These are phyloP conservation scores for Julus scandinavius DNA, from an alignment of 2,888 invertebrate genomes.

Conservation along the genomic window DNA sequence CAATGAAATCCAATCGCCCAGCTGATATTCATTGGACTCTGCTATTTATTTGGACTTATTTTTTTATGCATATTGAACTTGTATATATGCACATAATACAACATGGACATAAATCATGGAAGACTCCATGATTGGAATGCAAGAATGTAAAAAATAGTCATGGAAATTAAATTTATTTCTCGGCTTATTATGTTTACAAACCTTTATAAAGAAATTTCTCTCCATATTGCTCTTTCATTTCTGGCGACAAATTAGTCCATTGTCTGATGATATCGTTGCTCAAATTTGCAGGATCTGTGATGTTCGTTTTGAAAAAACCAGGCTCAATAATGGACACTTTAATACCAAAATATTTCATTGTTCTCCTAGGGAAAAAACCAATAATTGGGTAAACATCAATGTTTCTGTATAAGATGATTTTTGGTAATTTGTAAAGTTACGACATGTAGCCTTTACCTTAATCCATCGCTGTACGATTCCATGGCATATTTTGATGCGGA, in stretches of 20 bases:
- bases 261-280: slow-evolving; percentile 5
- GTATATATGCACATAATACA: no score
- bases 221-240: slow-evolving; percentile 50
- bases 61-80: no score
- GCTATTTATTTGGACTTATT: no score
- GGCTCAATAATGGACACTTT: slow-evolving; percentile 50
- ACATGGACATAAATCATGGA: no score
- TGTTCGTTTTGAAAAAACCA: slow-evolving; percentile 47
- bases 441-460: slow-evolving; percentile 35
- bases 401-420: background rate
- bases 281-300: background rate
- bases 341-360: slow-evolving; percentile 49
- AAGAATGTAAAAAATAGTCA: no score
- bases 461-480: slow-evolving; percentile 51
- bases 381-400: background rate
- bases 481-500: slow-evolving; percentile 48
- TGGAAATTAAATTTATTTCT: no score
- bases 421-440: background rate
- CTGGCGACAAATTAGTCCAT: slow-evolving; percentile 16
- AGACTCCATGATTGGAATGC: no score
- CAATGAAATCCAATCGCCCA: no score
- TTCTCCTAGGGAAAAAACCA: slow-evolving; percentile 17
- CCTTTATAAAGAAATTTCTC: slow-evolving; percentile 44
- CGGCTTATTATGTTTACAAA: background rate
- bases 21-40: no score